These are phyloP conservation scores for Eupithecia insigniata DNA, from an alignment of 2,888 invertebrate species.

Conservation along the genomic window DNA sequence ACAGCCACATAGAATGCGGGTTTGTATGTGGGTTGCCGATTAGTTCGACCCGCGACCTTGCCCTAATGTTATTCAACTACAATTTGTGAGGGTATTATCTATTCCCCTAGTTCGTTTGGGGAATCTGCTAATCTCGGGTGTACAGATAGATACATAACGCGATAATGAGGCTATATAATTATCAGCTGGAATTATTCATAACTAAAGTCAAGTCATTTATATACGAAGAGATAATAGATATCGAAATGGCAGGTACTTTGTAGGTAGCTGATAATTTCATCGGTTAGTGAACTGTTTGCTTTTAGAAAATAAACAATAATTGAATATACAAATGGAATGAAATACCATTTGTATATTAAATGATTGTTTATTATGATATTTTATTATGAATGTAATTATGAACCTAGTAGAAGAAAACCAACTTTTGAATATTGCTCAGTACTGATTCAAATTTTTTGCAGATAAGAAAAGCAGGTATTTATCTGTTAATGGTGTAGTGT, in stretches of 20 bases:
- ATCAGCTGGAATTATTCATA: constrained; percentile 8
- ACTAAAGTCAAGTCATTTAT: background rate
- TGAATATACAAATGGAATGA: too few species aligned
- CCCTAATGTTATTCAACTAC: constrained; percentile 30
- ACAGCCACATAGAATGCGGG: constrained; percentile 24
- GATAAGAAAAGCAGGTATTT: too few species aligned
- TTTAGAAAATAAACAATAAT: too few species aligned
- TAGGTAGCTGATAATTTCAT: background rate
- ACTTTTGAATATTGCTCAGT: too few species aligned
- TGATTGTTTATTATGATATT: too few species aligned
- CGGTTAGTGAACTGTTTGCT: background rate
- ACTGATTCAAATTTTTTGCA: too few species aligned
- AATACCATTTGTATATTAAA: too few species aligned
- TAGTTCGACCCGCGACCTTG: constrained; percentile 31
- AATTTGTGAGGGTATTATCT: constrained; percentile 31
- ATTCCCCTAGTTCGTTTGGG: constrained; percentile 23
- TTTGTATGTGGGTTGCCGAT: constrained; percentile 32
- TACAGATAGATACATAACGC: constrained; percentile 18
- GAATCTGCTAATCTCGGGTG: constrained; percentile 21
- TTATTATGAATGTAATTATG: too few species aligned
- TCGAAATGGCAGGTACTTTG: background rate
- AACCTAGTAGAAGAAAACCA: too few species aligned
- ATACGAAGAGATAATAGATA: background rate
- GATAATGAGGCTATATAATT: constrained; percentile 22
- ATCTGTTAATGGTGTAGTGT: too few species aligned